Base-by-base conservation (phyloP, 2,888 invertebrate genomes). In the Ariolimax columbianus region DNA sequence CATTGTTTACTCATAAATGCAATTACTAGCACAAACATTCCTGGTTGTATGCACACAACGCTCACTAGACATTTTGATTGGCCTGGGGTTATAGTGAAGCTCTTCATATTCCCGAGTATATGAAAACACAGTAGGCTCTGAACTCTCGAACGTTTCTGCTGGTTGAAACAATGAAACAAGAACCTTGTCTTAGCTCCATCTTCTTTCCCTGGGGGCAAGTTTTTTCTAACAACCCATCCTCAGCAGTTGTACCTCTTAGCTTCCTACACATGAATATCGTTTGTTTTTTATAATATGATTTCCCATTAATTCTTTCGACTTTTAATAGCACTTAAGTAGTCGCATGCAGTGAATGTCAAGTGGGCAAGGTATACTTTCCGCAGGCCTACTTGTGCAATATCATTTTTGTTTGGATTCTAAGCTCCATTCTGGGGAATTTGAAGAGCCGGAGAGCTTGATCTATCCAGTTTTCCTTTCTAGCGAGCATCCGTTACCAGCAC, bases 1-100 rank as follows among this genome's bases (percentile, higher is more conserved):
- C 14, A 63, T 36, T 66, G 38, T 79, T 79, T 79, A 82, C 82
- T 59, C 73, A 55, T 47, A 17, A 55, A 55, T 23, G 73, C 82
- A 73, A 59, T 83, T 70, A 75, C 75, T 26, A 36, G 55, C 55
- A 40, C 59, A 63, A 59, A 77, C 80, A 66, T 66, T 17, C 0
- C 82, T 55, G 36, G 14, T 1, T 30, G 6, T 47, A 36, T 17
- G 30, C 77, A 73, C 7, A 11, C 43, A 73, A 43, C 43, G n/a
- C 11, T 14, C 1, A 43, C 11, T 1, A 73, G n/a, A 43, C n/a
- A 73, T 47, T 26, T 73, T 17, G n/a, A 26, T 43, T 73, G 26
- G 73, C 79, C 79, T 23, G 11, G 19, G 79, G 79, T 40, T 7
- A 40, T 23, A 17, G 68, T n/a, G 47, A 26, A 43, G 38, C 55